Conservation (phyloP, 2,888 invertebrate genomes). For the Mesorhabditis belari region DNA sequence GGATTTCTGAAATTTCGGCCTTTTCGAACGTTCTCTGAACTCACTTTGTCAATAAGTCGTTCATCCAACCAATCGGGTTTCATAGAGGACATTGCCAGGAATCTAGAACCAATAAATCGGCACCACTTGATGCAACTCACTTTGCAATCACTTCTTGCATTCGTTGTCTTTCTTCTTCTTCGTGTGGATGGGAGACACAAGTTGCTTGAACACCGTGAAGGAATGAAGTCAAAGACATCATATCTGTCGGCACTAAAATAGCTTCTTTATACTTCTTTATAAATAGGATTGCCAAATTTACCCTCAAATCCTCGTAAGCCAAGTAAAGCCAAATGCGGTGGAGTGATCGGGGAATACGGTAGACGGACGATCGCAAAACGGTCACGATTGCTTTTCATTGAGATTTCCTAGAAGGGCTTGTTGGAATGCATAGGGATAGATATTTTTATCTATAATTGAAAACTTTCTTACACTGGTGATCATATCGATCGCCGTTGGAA, state of each 20-base stretch:
- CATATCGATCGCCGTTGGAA: conserved; percentile 27
- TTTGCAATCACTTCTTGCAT: background rate
- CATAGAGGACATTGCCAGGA: background rate
- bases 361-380: conserved; percentile 14
- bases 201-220: conserved; percentile 10
- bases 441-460: background rate
- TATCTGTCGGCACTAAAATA: conserved; percentile 18
- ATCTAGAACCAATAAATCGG: background rate
- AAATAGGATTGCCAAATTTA: conserved; percentile 4
- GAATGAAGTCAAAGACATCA: conserved; percentile 15
- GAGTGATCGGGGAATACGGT: conserved; percentile 17
- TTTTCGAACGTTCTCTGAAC: too few species aligned
- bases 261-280: background rate
- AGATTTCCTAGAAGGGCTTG: background rate
- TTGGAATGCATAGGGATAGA: background rate
- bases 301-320: conserved; percentile 10
- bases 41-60: background rate
- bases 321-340: conserved; percentile 13
- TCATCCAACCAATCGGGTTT: background rate
- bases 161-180: background rate
- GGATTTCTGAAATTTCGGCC: too few species aligned
- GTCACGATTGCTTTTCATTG: background rate
- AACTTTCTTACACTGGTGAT: conserved; percentile 26
- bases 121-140: background rate
- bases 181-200: background rate